Evolutionary conservation across 2,797 vertebrate genomes (phyloP), one percentile per base, ranked within the genome.

Genomic region (Amblyopsis hoosieri): DNA sequence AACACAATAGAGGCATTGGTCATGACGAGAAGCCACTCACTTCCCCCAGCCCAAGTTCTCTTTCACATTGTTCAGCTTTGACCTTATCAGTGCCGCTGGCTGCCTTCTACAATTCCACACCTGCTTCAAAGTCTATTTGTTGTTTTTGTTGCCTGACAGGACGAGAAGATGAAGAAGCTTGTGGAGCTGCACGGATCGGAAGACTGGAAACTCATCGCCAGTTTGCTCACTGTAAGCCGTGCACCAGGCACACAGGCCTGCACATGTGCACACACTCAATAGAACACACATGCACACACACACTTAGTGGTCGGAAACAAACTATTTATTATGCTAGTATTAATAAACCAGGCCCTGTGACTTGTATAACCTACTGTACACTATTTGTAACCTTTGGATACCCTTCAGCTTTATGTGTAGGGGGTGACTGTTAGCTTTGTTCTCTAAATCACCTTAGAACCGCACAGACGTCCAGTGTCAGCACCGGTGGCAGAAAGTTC

Each of bases 381-480:
- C 42, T 58, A 29, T 29, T 19, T 5, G 10, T 54, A 11, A 45
- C 46, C 48, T 31, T 61, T 23, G 4, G 13, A 6, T 14, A 42
- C 37, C 23, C 3, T 29, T 29, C 23, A 29, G 23, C 23, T 29
- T 29, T 14, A 4, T 45, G 3, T 23, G 1, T 31, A 11, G 14
- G 15, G 60, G 10, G 66, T 61, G 4, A 67, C 13, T 51, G 15
- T 72, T 62, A 12, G 2, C 1, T 8, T 23, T 65, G 10, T 3
- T 58, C 19, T 75, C 33, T 76, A 47, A 29, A 29, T 29, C 23
- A 65, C 1, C 45, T 12, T 90, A 99, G 97, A 99, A 98, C 79
- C 95, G 97, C 62, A 97, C 98, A 69, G 98, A 99, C 87, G 96
- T 99, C 73, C 98, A 99, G 84, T 99, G 98, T 80, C 98, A 98